Percentiles rank a stretch among this genome's conserved stretches.
These are phyloP conservation scores for Protobothrops flavoviridis DNA, from an alignment of 2,113 vertebrate species.

Conservation along the genomic window DNA sequence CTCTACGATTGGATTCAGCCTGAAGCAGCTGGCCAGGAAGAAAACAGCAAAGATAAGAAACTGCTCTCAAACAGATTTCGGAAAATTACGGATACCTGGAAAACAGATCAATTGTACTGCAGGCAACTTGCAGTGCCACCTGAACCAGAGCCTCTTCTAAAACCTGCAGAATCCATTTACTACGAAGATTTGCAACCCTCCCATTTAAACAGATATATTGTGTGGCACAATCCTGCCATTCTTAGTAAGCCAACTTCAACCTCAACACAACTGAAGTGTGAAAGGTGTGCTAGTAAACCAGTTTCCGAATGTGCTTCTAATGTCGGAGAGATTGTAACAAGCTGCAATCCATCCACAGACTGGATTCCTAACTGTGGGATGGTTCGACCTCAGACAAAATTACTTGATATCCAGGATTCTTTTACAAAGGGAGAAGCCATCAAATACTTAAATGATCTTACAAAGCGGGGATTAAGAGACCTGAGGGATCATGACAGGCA, in stretches of 20 bases:
- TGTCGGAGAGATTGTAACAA: neutral
- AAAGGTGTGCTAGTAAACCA: slow-evolving; percentile 27
- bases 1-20: slow-evolving; percentile 7
- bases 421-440: slow-evolving; percentile 74
- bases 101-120: slow-evolving; percentile 58
- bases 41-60: slow-evolving; percentile 22
- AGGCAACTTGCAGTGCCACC: slow-evolving; percentile 44
- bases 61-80: slow-evolving; percentile 24
- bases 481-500: slow-evolving; percentile 69
- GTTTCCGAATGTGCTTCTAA: neutral
- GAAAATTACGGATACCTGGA: slow-evolving; percentile 61
- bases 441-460: slow-evolving; percentile 58
- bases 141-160: slow-evolving; percentile 11
- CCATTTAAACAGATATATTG: slow-evolving; percentile 22
- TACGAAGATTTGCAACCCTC: slow-evolving; percentile 48
- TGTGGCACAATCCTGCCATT: slow-evolving; percentile 33
- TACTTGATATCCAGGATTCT: slow-evolving; percentile 71
- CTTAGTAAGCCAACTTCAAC: slow-evolving; percentile 43
- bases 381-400: slow-evolving; percentile 33
- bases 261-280: neutral
- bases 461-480: slow-evolving; percentile 65
- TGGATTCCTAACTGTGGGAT: slow-evolving; percentile 43
- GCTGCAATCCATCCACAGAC: slow-evolving; percentile 9
- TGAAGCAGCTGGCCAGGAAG: slow-evolving; percentile 8
- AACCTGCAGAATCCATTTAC: slow-evolving; percentile 30